Base-by-base conservation (phyloP, 2,888 invertebrate genomes). In the Helicoverpa assulta region DNA sequence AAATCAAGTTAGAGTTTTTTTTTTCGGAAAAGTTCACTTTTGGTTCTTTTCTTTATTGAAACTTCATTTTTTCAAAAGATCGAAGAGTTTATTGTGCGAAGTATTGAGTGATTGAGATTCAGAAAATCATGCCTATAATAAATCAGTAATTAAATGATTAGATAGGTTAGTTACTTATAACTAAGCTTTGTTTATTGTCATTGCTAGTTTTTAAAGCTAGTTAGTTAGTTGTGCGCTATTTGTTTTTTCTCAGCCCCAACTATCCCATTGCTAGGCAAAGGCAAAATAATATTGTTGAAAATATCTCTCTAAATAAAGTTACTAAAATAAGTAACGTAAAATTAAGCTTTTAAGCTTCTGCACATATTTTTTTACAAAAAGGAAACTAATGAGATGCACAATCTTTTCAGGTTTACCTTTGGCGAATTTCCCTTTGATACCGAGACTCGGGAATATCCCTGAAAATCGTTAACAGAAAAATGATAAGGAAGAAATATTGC, bases 361-460 rank as follows among this genome's bases (percentile, higher is more conserved):
- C n/a, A n/a, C n/a, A n/a, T 10, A 0, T 47, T 47, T 47, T 47
- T 47, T 43, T 33, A 33, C 33, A 33, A 40, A 40, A 54, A 54
- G 29, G n/a, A n/a, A 29, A 33, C 19, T 60, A 57, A 74, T 52
- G 68, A 67, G 29, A 40, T 60, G 21, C 40, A 43, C n/a, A 56
- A 56, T 52, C 43, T 73, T 51, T 59, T 37, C 51, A 67, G 74
- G 37, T 52, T 52, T 59, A 21, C 19, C 51, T 33, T 37, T 6
- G 33, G 12, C 16, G 21, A 52, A 26, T 47, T 56, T 55, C 37
- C 47, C 56, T 73, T 56, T 56, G 60, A 29, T 54, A 5, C 16
- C 43, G 18, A 37, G 6, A n/a, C 19, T 55, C 51, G 16, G 43
- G n/a, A 57, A 60, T 73, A 40, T 60, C 56, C n/a, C 6, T 55